A percentile compares a stretch with the other conserved stretches of the same genome.
These are phyloP conservation scores for Argynnis bischoffii DNA, from an alignment of 2,888 invertebrate genomes.

Conservation along the genomic window DNA sequence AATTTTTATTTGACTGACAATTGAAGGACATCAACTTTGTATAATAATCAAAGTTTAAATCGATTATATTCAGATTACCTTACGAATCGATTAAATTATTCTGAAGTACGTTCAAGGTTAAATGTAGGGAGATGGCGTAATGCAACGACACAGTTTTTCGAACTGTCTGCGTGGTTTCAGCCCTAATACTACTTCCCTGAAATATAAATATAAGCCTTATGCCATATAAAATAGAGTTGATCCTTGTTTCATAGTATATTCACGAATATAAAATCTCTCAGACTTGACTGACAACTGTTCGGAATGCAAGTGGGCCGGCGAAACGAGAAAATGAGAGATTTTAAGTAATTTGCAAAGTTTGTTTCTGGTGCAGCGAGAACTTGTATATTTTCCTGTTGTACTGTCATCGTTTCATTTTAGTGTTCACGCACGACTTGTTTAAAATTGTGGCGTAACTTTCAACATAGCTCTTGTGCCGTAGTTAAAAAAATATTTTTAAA, in stretches of 20 bases:
- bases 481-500: no score
- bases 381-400: conserved; percentile 10
- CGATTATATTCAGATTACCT: background rate
- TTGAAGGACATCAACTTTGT: no score
- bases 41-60: background rate
- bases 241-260: background rate
- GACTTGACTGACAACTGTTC: conserved; percentile 16
- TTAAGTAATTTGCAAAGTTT: conserved; percentile 28
- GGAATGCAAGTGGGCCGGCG: conserved; percentile 32
- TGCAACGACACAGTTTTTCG: conserved; percentile 19
- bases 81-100: background rate
- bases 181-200: conserved; percentile 8
- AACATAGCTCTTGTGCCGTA: no score
- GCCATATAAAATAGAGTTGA: background rate
- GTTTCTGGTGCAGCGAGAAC: conserved; percentile 10
- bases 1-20: no score
- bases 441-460: no score
- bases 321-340: conserved; percentile 32
- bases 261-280: background rate
- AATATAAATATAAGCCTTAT: background rate
- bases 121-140: conserved; percentile 27
- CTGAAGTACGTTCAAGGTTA: conserved; percentile 16
- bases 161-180: conserved; percentile 21
- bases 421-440: background rate
- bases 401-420: background rate